A percentile compares a stretch with the other conserved stretches of the same genome.
phyloP scores from a whole-genome alignment of 2,888 invertebrate genomes.

The Hartigia nigra region DNA sequence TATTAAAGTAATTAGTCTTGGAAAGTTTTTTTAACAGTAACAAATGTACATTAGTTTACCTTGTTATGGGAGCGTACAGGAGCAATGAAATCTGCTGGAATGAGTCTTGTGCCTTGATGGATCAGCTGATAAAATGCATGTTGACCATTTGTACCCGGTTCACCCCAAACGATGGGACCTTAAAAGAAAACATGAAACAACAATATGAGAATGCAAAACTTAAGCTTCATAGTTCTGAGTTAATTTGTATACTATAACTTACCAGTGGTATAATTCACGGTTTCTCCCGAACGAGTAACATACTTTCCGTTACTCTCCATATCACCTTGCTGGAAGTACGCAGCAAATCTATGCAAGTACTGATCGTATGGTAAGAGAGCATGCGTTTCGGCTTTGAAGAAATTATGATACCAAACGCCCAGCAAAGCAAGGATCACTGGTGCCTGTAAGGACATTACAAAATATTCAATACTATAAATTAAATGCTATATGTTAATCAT shows the following conservation, averaged over 20 bases:
- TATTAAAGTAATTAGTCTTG: slow-evolving; percentile 7
- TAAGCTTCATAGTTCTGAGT: neutral
- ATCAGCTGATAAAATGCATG: slow-evolving; percentile 99
- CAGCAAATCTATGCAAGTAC: slow-evolving; percentile 97
- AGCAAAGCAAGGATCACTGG: slow-evolving; percentile 93
- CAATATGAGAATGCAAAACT: neutral
- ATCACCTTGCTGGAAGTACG: slow-evolving; percentile 99
- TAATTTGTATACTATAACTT: slow-evolving; percentile 15
- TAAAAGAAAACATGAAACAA: slow-evolving; percentile 16
- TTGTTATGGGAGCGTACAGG: slow-evolving; percentile 90
- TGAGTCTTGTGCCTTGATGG: slow-evolving; percentile 91
- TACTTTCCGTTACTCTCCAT: slow-evolving; percentile 99
- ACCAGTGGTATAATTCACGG: slow-evolving; percentile 69
- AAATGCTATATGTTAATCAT: neutral
- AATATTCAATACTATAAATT: neutral
- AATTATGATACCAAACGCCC: slow-evolving; percentile 95
- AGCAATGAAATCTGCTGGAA: slow-evolving; percentile 97
- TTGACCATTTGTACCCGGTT: slow-evolving; percentile 99
- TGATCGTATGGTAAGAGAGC: slow-evolving; percentile 98
- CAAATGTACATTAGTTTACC: slow-evolving; percentile 33
- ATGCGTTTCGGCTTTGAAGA: slow-evolving; percentile 95
- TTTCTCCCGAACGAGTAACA: slow-evolving; percentile 78
- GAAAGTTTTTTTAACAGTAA: neutral
- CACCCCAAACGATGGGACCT: slow-evolving; percentile 81
- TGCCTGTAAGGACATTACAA: slow-evolving; percentile 70